Base-by-base conservation (phyloP, 2,797 vertebrate genomes). In the Selene dorsalis region DNA sequence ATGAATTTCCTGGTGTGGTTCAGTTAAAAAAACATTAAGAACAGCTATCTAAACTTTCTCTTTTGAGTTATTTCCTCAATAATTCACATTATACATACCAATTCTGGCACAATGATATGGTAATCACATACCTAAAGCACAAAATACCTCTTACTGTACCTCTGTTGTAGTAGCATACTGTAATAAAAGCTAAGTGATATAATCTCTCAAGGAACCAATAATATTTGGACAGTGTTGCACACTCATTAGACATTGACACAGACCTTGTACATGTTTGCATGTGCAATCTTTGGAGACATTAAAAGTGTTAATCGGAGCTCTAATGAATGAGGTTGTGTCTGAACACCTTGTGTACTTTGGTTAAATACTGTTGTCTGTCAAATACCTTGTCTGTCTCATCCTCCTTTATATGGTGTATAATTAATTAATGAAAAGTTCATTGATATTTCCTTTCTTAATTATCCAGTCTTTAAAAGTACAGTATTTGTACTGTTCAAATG, bases 401-500 rank as follows among this genome's bases (percentile, higher is more conserved):
- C 6, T 53, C 58, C 10, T 13, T 26, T 26, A 41, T 8, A 47
- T 16, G 11, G 30, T 35, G 35, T n/a, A n/a, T 41, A 45, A 3
- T 48, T 43, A 62, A 24, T 52, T 6, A 28, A 65, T 58, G 17
- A 59, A 71, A 43, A 28, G 4, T 10, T 26, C 39, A 24, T 50
- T 1, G 12, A 53, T n/a, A 32, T 66, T 59, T 73, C 5, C 24
- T 41, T 7, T 65, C 52, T 16, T 26, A 63, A 69, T 59, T 7
- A 45, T 38, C 58, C 17, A 50, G 0, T 30, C 26, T 10, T 55
- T 4, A 43, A 58, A 69, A 4, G 6, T 79, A 43, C 20, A 57
- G 24, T 53, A 58, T 73, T 85, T 77, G 12, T 75, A 56, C 45
- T 52, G 47, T 28, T 82, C 3, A 59, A 2, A 55, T 82, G 7